Conservation (phyloP, 2,113 vertebrate genomes). For the Ellobius talpinus region DNA sequence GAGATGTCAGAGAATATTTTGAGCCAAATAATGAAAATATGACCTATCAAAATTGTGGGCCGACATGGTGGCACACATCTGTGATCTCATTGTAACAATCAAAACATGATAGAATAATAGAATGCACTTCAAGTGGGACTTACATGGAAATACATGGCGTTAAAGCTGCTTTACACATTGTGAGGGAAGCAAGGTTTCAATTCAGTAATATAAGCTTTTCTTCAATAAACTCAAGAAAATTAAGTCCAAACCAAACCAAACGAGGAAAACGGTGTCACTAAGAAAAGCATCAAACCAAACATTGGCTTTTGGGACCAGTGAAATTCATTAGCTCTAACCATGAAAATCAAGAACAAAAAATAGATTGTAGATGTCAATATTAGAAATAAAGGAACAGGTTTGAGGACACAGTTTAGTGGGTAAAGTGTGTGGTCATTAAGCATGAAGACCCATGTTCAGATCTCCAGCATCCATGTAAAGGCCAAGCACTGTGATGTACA, state of each 20-base stretch:
- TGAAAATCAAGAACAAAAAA: slow-evolving; percentile 11
- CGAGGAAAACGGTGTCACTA: neutral
- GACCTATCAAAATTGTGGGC: neutral
- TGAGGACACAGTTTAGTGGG: no score
- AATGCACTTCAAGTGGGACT: neutral
- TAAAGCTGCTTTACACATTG: neutral
- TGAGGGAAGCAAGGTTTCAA: slow-evolving; percentile 6
- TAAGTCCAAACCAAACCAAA: slow-evolving; percentile 46
- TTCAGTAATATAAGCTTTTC: slow-evolving; percentile 11
- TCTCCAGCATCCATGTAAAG: neutral
- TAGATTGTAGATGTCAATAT: slow-evolving; percentile 1
- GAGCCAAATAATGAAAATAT: slow-evolving; percentile 36
- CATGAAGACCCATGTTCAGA: neutral
- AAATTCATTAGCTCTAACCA: slow-evolving; percentile 32
- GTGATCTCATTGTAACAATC: neutral
- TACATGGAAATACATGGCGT: neutral
- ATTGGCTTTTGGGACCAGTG: neutral
- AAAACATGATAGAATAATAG: neutral
- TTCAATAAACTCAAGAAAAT: slow-evolving; percentile 40
- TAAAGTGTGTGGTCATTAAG: neutral
- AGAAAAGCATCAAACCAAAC: slow-evolving; percentile 46
- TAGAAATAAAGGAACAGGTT: slow-evolving; percentile 34
- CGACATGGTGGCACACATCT: neutral
- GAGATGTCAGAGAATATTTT: slow-evolving; percentile 39
- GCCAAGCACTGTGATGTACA: no score